A percentile compares a stretch with the other conserved stretches of the same genome.
Conservation (phyloP, 2,888 invertebrate species). For the Maniola hyperantus region DNA sequence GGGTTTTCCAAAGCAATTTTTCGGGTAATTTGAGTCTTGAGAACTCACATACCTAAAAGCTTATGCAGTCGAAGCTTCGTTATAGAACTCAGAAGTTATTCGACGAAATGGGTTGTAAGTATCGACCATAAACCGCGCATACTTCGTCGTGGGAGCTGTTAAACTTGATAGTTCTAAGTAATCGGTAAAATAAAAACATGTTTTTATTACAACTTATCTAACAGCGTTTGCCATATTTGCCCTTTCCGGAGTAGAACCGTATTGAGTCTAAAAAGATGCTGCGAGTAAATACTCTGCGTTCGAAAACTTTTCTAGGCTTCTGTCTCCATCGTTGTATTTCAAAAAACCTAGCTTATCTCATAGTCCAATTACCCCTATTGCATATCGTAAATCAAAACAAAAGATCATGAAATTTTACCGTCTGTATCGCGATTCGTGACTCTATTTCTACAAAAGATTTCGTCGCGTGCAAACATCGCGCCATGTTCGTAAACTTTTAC, state of each 20-base stretch:
- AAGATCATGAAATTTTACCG: not conserved
- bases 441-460: not conserved
- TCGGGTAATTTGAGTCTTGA: conserved; percentile 69
- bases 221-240: too few relatives aligned
- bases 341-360: too few relatives aligned
- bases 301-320: not conserved
- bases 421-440: not conserved
- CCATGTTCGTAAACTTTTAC: not conserved
- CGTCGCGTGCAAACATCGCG: not conserved
- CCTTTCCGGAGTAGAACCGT: too few relatives aligned
- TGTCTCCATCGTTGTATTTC: not conserved
- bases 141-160: not conserved
- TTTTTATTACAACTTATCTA: not conserved
- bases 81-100: not conserved
- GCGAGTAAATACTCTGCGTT: too few relatives aligned
- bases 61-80: conserved; percentile 3
- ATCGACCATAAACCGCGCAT: not conserved
- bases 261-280: too few relatives aligned
- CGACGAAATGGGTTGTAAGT: not conserved
- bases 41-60: conserved; percentile 19
- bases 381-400: not conserved
- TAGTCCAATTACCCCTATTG: not conserved
- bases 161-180: not conserved
- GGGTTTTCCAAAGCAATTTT: conserved; percentile 68
- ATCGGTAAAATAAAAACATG: not conserved